phyloP scores from a whole-genome alignment of 2,797 vertebrate genomes.

The Natrix natrix region DNA sequence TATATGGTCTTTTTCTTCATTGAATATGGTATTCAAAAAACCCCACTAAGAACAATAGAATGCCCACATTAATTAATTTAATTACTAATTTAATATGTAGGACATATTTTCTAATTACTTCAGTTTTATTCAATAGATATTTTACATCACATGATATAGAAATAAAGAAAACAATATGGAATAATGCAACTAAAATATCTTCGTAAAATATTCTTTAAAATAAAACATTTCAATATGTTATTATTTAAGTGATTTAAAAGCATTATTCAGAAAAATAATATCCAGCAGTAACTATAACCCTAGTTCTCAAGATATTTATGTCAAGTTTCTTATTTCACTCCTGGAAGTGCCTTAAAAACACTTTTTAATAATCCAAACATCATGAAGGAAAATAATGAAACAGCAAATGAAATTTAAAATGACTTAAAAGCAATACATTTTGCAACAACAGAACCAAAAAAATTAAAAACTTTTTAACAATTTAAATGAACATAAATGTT shows the following conservation, averaged over 20 bases:
- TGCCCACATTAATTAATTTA: background rate
- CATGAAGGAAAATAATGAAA: slow-evolving; percentile 1
- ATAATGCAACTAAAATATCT: slow-evolving; percentile 62
- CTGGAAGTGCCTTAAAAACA: background rate
- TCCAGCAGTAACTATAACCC: background rate
- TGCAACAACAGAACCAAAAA: background rate
- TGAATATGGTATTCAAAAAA: background rate
- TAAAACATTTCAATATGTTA: slow-evolving; percentile 57
- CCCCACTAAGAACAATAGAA: background rate
- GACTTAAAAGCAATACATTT: background rate
- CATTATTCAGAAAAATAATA: slow-evolving; percentile 20
- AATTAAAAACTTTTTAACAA: background rate
- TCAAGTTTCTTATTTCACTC: background rate
- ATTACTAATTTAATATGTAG: background rate
- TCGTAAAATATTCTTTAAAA: slow-evolving; percentile 51
- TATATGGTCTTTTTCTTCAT: background rate
- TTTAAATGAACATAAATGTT: background rate
- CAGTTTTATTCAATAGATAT: slow-evolving; percentile 59
- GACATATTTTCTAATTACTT: slow-evolving; percentile 36
- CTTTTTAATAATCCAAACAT: background rate
- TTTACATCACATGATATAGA: slow-evolving; percentile 53
- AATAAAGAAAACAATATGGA: slow-evolving; percentile 62
- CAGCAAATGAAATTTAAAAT: background rate
- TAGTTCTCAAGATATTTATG: background rate
- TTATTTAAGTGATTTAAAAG: slow-evolving; percentile 58